phyloP scores from a whole-genome alignment of 2,113 vertebrate species.

The Pagrus major region DNA sequence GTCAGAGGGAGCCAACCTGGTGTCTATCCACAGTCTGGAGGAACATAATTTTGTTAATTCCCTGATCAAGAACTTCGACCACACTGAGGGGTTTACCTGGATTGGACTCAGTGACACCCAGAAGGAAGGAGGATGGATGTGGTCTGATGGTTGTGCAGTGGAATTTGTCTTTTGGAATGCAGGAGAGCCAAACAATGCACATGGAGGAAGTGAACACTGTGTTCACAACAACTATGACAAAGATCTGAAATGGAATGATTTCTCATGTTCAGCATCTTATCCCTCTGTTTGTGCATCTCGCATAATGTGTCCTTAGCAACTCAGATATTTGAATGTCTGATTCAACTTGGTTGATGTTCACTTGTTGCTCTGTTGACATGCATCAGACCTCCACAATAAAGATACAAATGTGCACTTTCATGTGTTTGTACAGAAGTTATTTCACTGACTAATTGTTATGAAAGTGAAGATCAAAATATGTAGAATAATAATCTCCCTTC shows the following conservation, averaged over 20 bases:
- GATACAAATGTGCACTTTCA: not conserved
- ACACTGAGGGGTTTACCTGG: too few relatives aligned
- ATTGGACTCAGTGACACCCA: too few relatives aligned
- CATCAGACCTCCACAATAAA: constrained; percentile 8
- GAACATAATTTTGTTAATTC: constrained; percentile 11
- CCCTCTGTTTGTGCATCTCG: constrained; percentile 4
- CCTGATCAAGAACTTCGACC: constrained; percentile 29
- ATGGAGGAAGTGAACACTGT: not conserved
- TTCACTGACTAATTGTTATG: too few relatives aligned
- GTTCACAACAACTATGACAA: not conserved
- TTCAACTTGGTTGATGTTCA: too few relatives aligned
- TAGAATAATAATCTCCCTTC: not conserved
- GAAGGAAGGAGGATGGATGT: too few relatives aligned
- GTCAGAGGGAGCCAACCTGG: constrained; percentile 47
- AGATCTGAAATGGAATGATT: not conserved
- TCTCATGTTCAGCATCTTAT: rapidly evolving
- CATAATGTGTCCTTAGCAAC: not conserved
- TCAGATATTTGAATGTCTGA: not conserved
- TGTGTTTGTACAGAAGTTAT: not conserved
- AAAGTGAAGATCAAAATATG: too few relatives aligned
- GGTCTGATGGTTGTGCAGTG: too few relatives aligned
- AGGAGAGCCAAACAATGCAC: too few relatives aligned
- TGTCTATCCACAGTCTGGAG: constrained; percentile 37
- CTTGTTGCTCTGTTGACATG: too few relatives aligned
- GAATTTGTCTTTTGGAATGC: too few relatives aligned